These are phyloP conservation scores for Pangasius larnaudii DNA, from an alignment of 2,797 vertebrate species.

Conservation along the genomic window DNA sequence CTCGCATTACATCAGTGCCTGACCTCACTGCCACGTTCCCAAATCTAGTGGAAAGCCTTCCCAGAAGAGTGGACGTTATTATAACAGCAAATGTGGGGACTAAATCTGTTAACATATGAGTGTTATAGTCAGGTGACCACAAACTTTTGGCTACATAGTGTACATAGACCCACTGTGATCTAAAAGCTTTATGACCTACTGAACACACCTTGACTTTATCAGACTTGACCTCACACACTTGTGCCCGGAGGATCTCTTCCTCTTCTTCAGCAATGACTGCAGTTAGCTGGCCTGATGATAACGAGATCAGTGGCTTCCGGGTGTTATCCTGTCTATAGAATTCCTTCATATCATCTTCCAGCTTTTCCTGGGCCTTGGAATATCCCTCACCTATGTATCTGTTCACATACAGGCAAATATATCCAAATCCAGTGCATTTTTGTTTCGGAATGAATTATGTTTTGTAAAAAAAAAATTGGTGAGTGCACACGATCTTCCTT, in stretches of 20 bases:
- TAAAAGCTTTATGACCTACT: constrained; percentile 42
- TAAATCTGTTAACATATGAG: neutral
- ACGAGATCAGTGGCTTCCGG: constrained; percentile 66
- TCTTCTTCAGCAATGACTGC: constrained; percentile 88
- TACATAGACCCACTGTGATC: neutral
- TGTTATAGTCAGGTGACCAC: neutral
- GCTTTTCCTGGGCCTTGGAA: constrained; percentile 90
- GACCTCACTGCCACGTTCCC: neutral
- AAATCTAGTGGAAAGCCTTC: neutral
- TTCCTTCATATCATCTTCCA: constrained; percentile 94
- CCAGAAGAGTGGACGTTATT: neutral
- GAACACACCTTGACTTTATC: constrained; percentile 84
- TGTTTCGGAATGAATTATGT: neutral
- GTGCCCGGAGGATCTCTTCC: constrained; percentile 88
- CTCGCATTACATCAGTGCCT: neutral
- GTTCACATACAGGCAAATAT: constrained; percentile 35
- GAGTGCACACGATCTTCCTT: neutral
- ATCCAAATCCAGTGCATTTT: neutral
- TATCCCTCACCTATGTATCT: constrained; percentile 94
- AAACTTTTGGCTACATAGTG: neutral
- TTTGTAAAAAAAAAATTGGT: neutral
- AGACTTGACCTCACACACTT: constrained; percentile 79
- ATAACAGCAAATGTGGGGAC: neutral
- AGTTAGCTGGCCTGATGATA: constrained; percentile 82
- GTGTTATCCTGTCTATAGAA: constrained; percentile 79